Conservation (phyloP, 1,140 invertebrate species). For the Heliothis subflexa region DNA sequence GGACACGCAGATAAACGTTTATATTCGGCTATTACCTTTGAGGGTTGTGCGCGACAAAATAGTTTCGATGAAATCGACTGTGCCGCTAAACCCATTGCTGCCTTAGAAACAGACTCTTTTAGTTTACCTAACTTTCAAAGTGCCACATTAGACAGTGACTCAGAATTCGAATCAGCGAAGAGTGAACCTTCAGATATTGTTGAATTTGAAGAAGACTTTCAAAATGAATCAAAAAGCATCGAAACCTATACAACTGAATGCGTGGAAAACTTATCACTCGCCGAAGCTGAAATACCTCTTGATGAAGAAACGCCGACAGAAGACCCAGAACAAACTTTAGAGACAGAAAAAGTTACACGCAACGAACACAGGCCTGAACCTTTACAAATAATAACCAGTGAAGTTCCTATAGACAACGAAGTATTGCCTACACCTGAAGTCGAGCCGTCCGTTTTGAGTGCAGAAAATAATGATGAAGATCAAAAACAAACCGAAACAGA, state of each 20-base stretch:
- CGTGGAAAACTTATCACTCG: slow-evolving; percentile 72
- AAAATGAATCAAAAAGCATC: slow-evolving; percentile 57
- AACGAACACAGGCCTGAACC: slow-evolving; percentile 53
- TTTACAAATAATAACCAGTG: slow-evolving; percentile 72
- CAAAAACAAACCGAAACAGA: slow-evolving; percentile 64
- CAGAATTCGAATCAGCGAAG: slow-evolving; percentile 82
- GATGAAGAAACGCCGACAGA: slow-evolving; percentile 57
- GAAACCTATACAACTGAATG: slow-evolving; percentile 66
- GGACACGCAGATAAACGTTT: slow-evolving; percentile 80
- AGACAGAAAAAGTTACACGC: slow-evolving; percentile 45
- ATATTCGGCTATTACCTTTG: slow-evolving; percentile 85
- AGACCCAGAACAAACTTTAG: slow-evolving; percentile 19
- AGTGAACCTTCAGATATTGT: slow-evolving; percentile 73
- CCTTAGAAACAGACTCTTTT: slow-evolving; percentile 60
- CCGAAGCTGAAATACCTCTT: slow-evolving; percentile 65
- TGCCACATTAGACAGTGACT: slow-evolving; percentile 76
- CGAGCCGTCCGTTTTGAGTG: slow-evolving; percentile 68
- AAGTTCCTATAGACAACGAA: slow-evolving; percentile 69
- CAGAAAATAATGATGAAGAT: slow-evolving; percentile 56
- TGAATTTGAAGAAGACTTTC: slow-evolving; percentile 64
- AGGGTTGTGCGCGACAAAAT: slow-evolving; percentile 82
- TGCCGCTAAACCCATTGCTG: slow-evolving; percentile 50
- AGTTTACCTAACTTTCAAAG: slow-evolving; percentile 58
- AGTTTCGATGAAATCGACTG: slow-evolving; percentile 77
- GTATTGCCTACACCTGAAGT: slow-evolving; percentile 68